Percentiles rank a stretch among this genome's conserved stretches.
Evolutionary conservation across 92 coral and sea anemone species (phyloP).

Genomic region (Bergia sp.): DNA sequence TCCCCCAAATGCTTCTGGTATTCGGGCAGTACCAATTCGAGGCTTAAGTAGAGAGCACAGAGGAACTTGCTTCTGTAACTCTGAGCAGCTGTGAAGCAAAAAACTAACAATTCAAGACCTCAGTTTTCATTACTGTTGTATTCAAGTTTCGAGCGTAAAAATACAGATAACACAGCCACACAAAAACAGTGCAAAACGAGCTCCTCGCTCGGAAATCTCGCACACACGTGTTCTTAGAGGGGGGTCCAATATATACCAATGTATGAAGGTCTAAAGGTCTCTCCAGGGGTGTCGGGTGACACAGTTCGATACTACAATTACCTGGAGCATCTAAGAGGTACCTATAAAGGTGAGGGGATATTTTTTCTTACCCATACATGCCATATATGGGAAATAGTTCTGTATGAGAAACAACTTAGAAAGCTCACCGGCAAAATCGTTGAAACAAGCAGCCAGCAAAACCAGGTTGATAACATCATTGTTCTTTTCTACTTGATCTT

Average conservation of each 20-base stretch:
- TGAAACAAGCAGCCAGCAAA: neutral
- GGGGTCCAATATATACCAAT: neutral
- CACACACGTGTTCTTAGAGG: neutral
- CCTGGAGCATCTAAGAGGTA: too few relatives aligned
- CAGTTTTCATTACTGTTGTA: too few relatives aligned
- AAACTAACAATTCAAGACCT: too few relatives aligned
- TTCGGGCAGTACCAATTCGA: constrained; percentile 40
- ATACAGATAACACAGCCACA: too few relatives aligned
- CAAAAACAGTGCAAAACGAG: too few relatives aligned
- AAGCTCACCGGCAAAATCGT: neutral
- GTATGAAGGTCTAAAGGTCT: neutral
- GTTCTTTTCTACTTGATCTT: neutral
- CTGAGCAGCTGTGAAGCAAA: constrained; percentile 15
- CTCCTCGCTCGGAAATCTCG: too few relatives aligned
- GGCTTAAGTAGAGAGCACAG: constrained; percentile 47
- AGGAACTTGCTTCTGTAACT: constrained; percentile 27
- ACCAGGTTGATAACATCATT: neutral
- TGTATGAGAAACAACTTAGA: too few relatives aligned
- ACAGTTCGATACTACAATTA: neutral
- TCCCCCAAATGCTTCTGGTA: constrained; percentile 54
- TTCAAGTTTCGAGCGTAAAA: too few relatives aligned
- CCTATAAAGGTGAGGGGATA: neutral
- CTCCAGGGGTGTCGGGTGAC: neutral
- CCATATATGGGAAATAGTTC: too few relatives aligned
- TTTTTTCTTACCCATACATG: too few relatives aligned